A percentile compares a stretch with the other conserved stretches of the same genome.
Conservation (phyloP, 2,113 vertebrate genomes). For the Pleuronectes platessa region DNA sequence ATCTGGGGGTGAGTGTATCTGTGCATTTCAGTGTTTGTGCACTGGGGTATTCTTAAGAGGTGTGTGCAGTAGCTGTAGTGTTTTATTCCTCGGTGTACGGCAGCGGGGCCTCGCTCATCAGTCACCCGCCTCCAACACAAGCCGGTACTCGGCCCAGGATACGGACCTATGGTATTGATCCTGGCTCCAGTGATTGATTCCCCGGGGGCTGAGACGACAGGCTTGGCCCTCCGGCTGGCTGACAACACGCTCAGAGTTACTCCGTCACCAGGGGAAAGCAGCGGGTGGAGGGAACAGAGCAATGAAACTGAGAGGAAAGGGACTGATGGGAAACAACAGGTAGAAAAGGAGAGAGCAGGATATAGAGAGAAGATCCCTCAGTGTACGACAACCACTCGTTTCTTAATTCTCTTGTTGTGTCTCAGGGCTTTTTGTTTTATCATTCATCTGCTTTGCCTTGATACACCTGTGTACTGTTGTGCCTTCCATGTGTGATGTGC, state of each 20-base stretch:
- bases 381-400: not conserved
- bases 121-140: conserved; percentile 47
- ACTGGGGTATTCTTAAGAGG: conserved; percentile 32
- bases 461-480: too few species aligned
- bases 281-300: not conserved
- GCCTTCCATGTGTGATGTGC: too few species aligned
- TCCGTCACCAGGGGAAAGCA: conserved; percentile 45
- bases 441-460: too few species aligned
- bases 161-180: conserved; percentile 68
- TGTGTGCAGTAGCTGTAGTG: conserved; percentile 11
- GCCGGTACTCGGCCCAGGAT: conserved; percentile 44
- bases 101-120: conserved; percentile 40
- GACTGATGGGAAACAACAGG: not conserved
- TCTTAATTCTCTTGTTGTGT: too few species aligned
- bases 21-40: conserved; percentile 33
- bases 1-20: conserved; percentile 16
- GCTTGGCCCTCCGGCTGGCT: conserved; percentile 48
- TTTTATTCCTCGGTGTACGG: not conserved
- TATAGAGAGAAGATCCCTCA: too few species aligned
- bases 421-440: too few species aligned
- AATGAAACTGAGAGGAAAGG: conserved; percentile 3
- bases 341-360: conserved; percentile 21
- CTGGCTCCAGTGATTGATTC: conserved; percentile 68
- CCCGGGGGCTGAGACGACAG: conserved; percentile 28
- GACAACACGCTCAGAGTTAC: conserved; percentile 53